Base-by-base conservation (phyloP, 2,113 vertebrate species). In the Coregonus clupeaformis region DNA sequence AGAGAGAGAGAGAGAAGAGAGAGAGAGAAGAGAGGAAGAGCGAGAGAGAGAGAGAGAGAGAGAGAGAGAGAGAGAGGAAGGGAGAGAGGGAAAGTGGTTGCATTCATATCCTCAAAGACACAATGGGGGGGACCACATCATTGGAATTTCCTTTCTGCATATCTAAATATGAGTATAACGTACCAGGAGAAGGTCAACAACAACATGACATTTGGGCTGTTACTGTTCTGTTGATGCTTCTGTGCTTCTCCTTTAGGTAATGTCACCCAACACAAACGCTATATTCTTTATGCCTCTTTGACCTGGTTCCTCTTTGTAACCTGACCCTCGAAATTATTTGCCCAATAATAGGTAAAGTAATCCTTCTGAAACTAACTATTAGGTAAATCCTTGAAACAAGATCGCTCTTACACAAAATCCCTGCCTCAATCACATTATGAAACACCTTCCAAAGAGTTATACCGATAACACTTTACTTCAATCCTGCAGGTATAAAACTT, bases 111-210 rank as follows among this genome's bases (percentile, higher is more conserved):
- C 65, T 76, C 45, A 57, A 78, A 71, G 70, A 72, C 64, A 47
- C 32, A 49, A 42, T 0, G 30, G 71, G 32, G 32, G 3, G 3
- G 52, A 59, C 70, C 73, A 73, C 77, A 73, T 79, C 81, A 77
- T n/a, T 65, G 52, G 71, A 73, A 82, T 78, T 74, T 79, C 60
- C 59, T 83, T 82, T 68, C 81, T 83, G 63, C 60, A n/a, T n/a
- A n/a, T n/a, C n/a, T n/a, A n/a, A n/a, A n/a, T n/a, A n/a, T 52
- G 47, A 52, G 3, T 16, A 16, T 42, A 6, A 36, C 6, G 76
- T 70, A 71, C 47, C 62, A 42, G 27, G 63, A 73, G 70, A 70
- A 64, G 52, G 71, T 18, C 45, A 59, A 57, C 6, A 67, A 72
- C 18, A 18, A 49, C 20, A 24, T 18, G 49, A 1, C 27, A 52